Conservation (phyloP, 2,888 invertebrate species). For the Eumacrocentrus americanus region DNA sequence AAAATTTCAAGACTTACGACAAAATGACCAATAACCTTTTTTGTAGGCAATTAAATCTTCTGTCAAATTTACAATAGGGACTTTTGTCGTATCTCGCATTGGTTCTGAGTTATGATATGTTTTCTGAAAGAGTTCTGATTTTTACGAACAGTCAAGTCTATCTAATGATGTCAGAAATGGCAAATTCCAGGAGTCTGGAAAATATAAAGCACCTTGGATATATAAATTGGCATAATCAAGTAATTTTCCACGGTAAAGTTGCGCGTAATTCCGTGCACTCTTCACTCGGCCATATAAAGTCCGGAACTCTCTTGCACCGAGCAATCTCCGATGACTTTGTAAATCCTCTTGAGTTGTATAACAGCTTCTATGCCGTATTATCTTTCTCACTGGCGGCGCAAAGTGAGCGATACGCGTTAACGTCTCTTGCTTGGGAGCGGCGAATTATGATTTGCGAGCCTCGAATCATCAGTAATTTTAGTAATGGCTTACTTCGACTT, state of each 20-base stretch:
- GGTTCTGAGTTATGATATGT: no score
- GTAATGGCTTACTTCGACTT: constrained; percentile 57
- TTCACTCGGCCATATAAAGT: constrained; percentile 17
- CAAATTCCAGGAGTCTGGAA: constrained; percentile 3
- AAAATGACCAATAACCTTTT: no score
- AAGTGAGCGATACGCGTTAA: constrained; percentile 38
- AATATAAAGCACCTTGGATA: no score
- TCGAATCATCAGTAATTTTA: constrained; percentile 59
- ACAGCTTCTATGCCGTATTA: background rate
- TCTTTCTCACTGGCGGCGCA: constrained; percentile 17
- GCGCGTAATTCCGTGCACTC: constrained; percentile 1
- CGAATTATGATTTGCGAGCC: constrained; percentile 60
- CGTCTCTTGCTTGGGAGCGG: constrained; percentile 40
- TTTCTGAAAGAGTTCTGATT: background rate
- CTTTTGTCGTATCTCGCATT: no score
- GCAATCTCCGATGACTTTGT: constrained; percentile 20
- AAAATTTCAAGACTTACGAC: no score
- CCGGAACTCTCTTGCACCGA: background rate
- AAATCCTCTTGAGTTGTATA: constrained; percentile 8
- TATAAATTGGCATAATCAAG: constrained; percentile 10
- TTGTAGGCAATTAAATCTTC: no score
- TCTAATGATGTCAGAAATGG: no score
- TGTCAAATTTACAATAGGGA: no score
- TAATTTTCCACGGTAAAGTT: constrained; percentile 2
- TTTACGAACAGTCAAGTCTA: no score